Evolutionary conservation across 2,113 vertebrate species (phyloP).

Genomic region (Pelecanoides urinatrix): DNA sequence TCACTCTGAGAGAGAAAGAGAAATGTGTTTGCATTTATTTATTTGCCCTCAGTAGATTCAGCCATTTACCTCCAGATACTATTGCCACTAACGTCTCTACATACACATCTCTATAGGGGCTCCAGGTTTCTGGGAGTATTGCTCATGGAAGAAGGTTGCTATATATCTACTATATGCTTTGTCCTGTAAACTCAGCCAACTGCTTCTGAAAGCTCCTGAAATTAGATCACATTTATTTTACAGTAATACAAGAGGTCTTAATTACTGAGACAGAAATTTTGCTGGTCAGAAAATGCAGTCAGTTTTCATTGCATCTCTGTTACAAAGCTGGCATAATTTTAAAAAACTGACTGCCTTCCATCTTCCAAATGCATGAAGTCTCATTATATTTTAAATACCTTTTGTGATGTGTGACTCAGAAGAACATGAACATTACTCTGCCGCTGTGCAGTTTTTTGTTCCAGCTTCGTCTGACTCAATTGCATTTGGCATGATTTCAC

Average conservation of each 20-base stretch:
- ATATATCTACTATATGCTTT: neutral
- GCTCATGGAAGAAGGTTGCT: neutral
- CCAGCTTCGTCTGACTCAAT: conserved; percentile 10
- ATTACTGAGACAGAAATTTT: neutral
- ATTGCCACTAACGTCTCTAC: neutral
- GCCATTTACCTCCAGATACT: neutral
- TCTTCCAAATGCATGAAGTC: neutral
- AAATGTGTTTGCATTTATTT: neutral
- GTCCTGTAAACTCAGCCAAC: neutral
- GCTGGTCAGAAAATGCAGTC: neutral
- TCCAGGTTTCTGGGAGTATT: neutral
- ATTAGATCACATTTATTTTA: neutral
- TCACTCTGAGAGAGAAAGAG: neutral
- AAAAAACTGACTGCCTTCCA: neutral
- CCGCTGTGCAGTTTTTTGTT: conserved; percentile 6
- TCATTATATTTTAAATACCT: neutral
- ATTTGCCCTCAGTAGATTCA: neutral
- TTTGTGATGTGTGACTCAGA: neutral
- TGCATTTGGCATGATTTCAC: neutral
- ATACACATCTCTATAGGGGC: neutral
- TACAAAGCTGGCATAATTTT: neutral
- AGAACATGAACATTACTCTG: neutral
- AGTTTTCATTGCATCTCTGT: neutral
- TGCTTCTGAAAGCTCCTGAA: neutral
- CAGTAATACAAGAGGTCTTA: neutral